A percentile compares a stretch with the other conserved stretches of the same genome.
Evolutionary conservation across 2,113 vertebrate genomes (phyloP).

Genomic region (Acinonyx jubatus): DNA sequence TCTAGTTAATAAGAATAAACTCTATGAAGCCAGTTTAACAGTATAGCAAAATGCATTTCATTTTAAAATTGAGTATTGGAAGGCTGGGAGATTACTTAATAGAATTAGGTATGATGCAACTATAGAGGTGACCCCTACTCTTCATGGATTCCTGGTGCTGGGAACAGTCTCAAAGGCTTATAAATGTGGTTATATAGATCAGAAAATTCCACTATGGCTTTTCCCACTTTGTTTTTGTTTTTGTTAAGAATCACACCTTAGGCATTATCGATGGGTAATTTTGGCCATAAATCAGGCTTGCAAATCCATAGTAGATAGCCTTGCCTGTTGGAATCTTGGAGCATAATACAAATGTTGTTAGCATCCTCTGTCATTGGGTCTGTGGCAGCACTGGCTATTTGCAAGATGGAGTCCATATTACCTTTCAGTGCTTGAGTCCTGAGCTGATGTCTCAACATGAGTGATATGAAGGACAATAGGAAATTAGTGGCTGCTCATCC

Average conservation of each 20-base stretch:
- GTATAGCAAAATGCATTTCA: constrained; percentile 55
- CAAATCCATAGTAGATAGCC: not conserved
- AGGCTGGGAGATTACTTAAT: constrained; percentile 35
- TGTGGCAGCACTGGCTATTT: not conserved
- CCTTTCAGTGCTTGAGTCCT: not conserved
- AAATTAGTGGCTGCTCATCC: not conserved
- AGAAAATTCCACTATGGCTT: not conserved
- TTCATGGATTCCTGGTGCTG: not conserved
- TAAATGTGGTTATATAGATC: not conserved
- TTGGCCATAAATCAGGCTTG: not conserved
- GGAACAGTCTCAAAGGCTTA: not conserved
- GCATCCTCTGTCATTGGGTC: not conserved
- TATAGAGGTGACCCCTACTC: not conserved
- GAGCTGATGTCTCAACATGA: not conserved
- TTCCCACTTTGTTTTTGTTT: not conserved
- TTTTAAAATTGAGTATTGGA: constrained; percentile 46
- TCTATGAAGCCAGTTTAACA: constrained; percentile 65
- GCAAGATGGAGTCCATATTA: not conserved
- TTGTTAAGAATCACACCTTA: not conserved
- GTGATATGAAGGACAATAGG: not conserved
- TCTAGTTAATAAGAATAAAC: constrained; percentile 61
- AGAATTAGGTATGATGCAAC: not conserved
- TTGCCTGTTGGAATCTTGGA: not conserved
- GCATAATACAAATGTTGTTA: not conserved
- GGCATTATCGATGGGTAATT: not conserved